phyloP scores from a whole-genome alignment of 1,140 invertebrate species.

The Bombus fervidus region DNA sequence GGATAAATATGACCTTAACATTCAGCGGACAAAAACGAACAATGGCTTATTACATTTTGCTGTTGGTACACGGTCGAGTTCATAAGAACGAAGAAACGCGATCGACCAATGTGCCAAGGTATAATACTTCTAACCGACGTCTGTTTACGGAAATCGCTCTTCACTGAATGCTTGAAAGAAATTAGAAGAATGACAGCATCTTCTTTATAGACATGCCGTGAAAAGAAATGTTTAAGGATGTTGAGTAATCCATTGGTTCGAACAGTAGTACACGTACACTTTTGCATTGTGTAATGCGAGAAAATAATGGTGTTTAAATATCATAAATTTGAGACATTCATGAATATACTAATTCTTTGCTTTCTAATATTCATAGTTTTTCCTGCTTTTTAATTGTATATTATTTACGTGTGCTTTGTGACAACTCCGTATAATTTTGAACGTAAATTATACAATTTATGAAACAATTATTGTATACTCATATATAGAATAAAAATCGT shows the following conservation, averaged over 20 bases:
- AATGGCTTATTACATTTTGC: conserved; percentile 55
- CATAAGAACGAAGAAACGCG: conserved; percentile 9
- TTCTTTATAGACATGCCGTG: neutral
- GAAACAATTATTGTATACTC: no score
- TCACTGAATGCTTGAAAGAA: neutral
- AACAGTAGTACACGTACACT: neutral
- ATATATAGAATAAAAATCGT: no score
- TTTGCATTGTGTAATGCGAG: neutral
- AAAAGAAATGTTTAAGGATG: neutral
- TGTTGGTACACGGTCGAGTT: conserved; percentile 1
- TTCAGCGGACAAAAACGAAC: conserved; percentile 11
- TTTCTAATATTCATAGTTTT: neutral
- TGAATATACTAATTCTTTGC: neutral
- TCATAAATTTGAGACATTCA: neutral
- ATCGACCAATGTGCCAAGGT: neutral
- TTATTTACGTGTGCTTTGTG: neutral
- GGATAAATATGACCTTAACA: conserved; percentile 49
- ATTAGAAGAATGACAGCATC: neutral
- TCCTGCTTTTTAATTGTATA: neutral
- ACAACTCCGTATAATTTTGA: no score
- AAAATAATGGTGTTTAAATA: neutral
- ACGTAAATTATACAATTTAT: no score
- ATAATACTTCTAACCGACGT: neutral
- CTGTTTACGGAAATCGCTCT: neutral
- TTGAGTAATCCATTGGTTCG: neutral